Evolutionary conservation across 2,888 invertebrate genomes (phyloP).

Genomic region (Lycocerus yunnanus): DNA sequence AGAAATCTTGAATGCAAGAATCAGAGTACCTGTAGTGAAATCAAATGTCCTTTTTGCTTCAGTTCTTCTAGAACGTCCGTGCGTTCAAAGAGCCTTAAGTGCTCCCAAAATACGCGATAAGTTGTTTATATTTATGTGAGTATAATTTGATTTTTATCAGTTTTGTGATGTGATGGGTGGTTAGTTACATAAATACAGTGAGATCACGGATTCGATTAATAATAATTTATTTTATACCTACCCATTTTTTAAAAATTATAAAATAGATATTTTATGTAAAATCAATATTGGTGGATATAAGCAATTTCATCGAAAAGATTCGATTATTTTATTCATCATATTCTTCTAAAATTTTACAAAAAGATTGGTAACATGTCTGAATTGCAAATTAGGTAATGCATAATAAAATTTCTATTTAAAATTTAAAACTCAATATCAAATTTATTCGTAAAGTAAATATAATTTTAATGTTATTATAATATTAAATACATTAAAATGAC

Average conservation of each 20-base stretch:
- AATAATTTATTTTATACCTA: neutral
- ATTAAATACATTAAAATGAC: neutral
- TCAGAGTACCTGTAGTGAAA: slow-evolving; percentile 21
- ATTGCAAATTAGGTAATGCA: slow-evolving; percentile 1
- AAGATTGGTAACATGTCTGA: neutral
- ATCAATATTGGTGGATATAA: neutral
- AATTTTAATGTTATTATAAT: neutral
- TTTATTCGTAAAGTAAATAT: neutral
- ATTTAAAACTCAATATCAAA: neutral
- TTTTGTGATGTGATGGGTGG: neutral
- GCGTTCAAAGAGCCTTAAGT: slow-evolving; percentile 3
- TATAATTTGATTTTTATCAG: slow-evolving; percentile 1
- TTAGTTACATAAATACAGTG: neutral
- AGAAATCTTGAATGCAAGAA: slow-evolving; percentile 16
- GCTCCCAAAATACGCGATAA: slow-evolving; percentile 3
- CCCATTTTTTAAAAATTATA: neutral
- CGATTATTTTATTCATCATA: neutral
- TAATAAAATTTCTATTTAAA: neutral
- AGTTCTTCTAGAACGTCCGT: slow-evolving; percentile 23
- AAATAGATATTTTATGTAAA: neutral
- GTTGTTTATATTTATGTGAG: neutral
- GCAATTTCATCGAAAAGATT: neutral
- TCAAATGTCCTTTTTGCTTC: slow-evolving; percentile 18
- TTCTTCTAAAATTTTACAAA: neutral
- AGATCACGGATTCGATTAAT: neutral